Evolutionary conservation across 2,797 vertebrate genomes (phyloP), one percentile per base, ranked within the genome.

Genomic region (Eremophila alpestris): DNA sequence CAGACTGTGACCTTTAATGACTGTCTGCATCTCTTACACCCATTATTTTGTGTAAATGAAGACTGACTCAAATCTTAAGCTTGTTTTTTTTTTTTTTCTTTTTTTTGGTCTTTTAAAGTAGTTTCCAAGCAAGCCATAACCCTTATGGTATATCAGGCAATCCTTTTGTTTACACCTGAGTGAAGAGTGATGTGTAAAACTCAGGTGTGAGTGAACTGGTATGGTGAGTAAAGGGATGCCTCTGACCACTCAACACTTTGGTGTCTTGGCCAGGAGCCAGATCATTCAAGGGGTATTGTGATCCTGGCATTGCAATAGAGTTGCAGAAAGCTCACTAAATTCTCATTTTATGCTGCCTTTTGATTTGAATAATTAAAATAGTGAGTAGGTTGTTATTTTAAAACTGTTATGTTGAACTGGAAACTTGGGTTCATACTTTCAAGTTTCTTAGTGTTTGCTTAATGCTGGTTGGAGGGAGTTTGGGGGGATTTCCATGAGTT

Each of bases 401-500:
- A 70, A 89, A 45, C 17, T 51, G 5, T 67, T 56, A 64, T 15
- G 18, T 65, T 64, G 64, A 52, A 64, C 88, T 92, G 41, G 38
- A 93, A 94, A 73, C 55, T 88, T 78, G 29, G 14, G 26, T 81
- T 91, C 41, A 16, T 63, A 36, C 75, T 95, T 94, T 62, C n/a
- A 90, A 75, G 79, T 83, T 88, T 89, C 49, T 89, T 68, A 64
- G 51, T 55, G 24, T 85, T 90, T 17, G 0, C 69, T 83, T 83
- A 52, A 59, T 69, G 38, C 45, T 83, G 21, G 18, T 17, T 52
- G 8, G 9, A 64, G 54, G 4, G 22, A 81, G 5, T 27, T 56
- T 36, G 76, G 83, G 95, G 83, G 73, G 40, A 91, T 95, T 95
- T 94, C 90, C 90, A 14, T 26, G 22, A 49, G 13, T 87, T 94